Percentiles rank a stretch among this genome's conserved stretches.
Evolutionary conservation across 2,888 invertebrate genomes (phyloP).

Genomic region (Cerceris ruficornis): DNA sequence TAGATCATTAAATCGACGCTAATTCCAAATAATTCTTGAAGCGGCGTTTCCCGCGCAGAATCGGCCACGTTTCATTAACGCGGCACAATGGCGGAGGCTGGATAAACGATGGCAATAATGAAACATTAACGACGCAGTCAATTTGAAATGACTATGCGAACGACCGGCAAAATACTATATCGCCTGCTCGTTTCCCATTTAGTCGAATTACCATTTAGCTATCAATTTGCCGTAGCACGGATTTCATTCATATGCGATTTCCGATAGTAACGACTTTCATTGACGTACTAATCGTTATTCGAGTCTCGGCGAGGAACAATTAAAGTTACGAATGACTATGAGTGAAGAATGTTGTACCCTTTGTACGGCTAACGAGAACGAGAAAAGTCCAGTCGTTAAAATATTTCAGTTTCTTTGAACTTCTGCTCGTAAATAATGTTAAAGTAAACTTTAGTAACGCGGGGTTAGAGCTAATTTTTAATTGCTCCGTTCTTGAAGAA

Average conservation of each 20-base stretch:
- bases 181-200: conserved; percentile 56
- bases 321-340: background rate
- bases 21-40: conserved; percentile 66
- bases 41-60: conserved; percentile 51
- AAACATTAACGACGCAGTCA: conserved; percentile 73
- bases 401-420: too few relatives aligned
- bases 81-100: conserved; percentile 58
- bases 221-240: conserved; percentile 58
- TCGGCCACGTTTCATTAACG: conserved; percentile 69
- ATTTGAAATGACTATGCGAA: conserved; percentile 71
- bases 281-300: background rate
- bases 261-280: conserved; percentile 33
- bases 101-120: conserved; percentile 74
- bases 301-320: background rate
- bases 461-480: too few relatives aligned
- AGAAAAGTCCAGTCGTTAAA: too few relatives aligned
- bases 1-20: conserved; percentile 63
- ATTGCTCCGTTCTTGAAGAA: too few relatives aligned
- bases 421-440: too few relatives aligned
- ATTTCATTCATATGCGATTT: conserved; percentile 55
- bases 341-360: background rate
- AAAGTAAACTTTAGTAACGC: too few relatives aligned
- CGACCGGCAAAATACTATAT: conserved; percentile 68
- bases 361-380: background rate
- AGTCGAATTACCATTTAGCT: conserved; percentile 60